phyloP scores from a whole-genome alignment of 2,888 invertebrate species.

The Chydorus sphaericus region DNA sequence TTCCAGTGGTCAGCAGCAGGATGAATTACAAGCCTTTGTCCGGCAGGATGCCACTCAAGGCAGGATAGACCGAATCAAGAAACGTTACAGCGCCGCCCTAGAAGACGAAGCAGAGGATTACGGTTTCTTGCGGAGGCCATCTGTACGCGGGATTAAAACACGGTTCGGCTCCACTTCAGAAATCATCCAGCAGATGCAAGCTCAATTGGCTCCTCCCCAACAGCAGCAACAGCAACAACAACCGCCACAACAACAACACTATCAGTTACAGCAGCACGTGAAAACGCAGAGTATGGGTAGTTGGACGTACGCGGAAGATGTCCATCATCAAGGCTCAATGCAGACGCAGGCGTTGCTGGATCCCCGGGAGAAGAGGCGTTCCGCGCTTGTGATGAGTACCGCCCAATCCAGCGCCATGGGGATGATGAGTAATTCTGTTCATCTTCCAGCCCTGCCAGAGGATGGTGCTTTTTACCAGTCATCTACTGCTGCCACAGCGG shows the following conservation, averaged over 20 bases:
- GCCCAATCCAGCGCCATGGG: too few species aligned
- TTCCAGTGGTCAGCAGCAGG: slow-evolving; percentile 16
- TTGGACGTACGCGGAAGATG: background rate
- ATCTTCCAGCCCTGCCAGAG: background rate
- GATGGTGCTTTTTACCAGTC: background rate
- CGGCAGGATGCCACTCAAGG: slow-evolving; percentile 54
- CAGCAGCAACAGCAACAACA: slow-evolving; percentile 22
- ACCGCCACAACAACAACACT: background rate
- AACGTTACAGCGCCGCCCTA: slow-evolving; percentile 42
- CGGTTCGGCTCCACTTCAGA: slow-evolving; percentile 61
- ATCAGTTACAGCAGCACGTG: background rate
- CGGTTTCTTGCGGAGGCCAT: slow-evolving; percentile 75
- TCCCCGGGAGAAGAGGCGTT: slow-evolving; percentile 7
- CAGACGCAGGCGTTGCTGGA: background rate
- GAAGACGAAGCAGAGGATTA: slow-evolving; percentile 73
- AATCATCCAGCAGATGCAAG: slow-evolving; percentile 65
- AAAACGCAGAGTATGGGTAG: background rate
- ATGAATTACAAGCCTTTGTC: slow-evolving; percentile 69
- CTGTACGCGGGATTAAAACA: slow-evolving; percentile 78
- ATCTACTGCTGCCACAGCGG: background rate
- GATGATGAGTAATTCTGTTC: background rate
- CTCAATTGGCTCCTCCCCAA: slow-evolving; percentile 39
- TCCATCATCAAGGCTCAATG: background rate
- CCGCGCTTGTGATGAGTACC: too few species aligned
- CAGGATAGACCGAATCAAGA: slow-evolving; percentile 64